Conservation (phyloP, 2,888 invertebrate species). For the Phalangium opilio region DNA sequence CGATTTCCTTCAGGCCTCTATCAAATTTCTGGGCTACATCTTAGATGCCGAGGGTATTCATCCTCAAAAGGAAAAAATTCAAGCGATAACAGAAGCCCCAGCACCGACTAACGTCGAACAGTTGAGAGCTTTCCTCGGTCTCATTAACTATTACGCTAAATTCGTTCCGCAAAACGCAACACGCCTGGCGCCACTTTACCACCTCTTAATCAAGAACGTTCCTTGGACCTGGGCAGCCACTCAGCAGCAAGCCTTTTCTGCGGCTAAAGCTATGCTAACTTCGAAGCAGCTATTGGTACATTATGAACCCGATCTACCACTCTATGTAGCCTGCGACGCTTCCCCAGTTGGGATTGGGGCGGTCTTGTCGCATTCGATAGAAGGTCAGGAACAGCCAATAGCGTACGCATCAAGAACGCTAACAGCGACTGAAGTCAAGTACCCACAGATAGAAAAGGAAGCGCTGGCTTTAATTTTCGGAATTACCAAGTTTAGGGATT, state of each 20-base stretch:
- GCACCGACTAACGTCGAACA: no score
- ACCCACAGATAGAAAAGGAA: constrained; percentile 22
- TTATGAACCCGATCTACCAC: constrained; percentile 24
- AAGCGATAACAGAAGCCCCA: constrained; percentile 22
- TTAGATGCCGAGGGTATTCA: no score
- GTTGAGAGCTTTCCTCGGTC: no score
- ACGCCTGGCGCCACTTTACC: constrained; percentile 20
- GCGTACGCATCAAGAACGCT: constrained; percentile 21
- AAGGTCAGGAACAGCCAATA: constrained; percentile 29
- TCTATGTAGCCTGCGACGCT: constrained; percentile 30
- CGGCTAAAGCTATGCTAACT: constrained; percentile 21
- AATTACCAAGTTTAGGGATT: constrained; percentile 30
- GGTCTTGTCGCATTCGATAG: constrained; percentile 24
- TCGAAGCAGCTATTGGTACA: constrained; percentile 23
- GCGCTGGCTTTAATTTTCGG: constrained; percentile 30
- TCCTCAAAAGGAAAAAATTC: no score
- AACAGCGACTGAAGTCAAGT: no score
- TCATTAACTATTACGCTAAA: no score
- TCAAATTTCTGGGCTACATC: no score
- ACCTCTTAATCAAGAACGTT: constrained; percentile 15
- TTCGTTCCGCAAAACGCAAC: constrained; percentile 23
- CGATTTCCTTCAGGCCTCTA: constrained; percentile 21
- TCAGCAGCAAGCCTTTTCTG: constrained; percentile 17
- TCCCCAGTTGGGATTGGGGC: no score
- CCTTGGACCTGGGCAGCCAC: constrained; percentile 16